Percentiles rank a stretch among this genome's conserved stretches.
Evolutionary conservation across 2,113 vertebrate genomes (phyloP).

Genomic region (Amphilophus citrinellus): DNA sequence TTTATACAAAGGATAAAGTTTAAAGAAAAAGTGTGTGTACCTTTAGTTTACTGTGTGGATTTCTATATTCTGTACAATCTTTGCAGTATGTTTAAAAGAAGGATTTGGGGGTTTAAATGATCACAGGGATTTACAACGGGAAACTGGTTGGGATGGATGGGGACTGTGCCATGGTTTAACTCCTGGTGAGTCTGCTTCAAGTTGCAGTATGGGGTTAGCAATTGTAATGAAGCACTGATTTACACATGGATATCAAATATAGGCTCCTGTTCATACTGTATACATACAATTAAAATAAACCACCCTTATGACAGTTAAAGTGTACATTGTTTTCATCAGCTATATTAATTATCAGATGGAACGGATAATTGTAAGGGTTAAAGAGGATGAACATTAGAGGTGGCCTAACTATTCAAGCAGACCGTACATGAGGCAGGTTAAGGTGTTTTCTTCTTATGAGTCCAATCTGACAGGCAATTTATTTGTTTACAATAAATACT

Average conservation of each 20-base stretch:
- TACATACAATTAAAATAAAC: slow-evolving; percentile 77
- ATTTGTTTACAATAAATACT: background rate
- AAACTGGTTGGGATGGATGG: background rate
- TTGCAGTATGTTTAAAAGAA: slow-evolving; percentile 75
- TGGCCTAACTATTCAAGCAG: background rate
- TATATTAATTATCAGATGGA: background rate
- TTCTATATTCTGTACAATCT: slow-evolving; percentile 72
- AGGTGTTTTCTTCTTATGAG: background rate
- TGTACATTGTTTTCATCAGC: slow-evolving; percentile 32
- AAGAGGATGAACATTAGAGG: background rate
- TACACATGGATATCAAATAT: slow-evolving; percentile 63
- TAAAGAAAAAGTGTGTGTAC: slow-evolving; percentile 49
- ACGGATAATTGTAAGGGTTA: background rate
- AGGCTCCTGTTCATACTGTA: slow-evolving; percentile 79
- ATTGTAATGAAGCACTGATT: slow-evolving; percentile 43
- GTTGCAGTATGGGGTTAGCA: background rate
- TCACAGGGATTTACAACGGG: slow-evolving; percentile 17
- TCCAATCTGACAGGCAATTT: background rate
- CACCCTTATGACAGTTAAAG: slow-evolving; percentile 54
- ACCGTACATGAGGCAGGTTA: background rate
- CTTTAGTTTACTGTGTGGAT: slow-evolving; percentile 66
- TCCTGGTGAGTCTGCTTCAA: slow-evolving; percentile 49
- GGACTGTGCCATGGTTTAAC: slow-evolving; percentile 30
- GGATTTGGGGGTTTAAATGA: slow-evolving; percentile 42
- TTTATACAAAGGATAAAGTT: slow-evolving; percentile 51